Conservation (phyloP, 1,140 invertebrate species). For the Aleiodes sp. region DNA sequence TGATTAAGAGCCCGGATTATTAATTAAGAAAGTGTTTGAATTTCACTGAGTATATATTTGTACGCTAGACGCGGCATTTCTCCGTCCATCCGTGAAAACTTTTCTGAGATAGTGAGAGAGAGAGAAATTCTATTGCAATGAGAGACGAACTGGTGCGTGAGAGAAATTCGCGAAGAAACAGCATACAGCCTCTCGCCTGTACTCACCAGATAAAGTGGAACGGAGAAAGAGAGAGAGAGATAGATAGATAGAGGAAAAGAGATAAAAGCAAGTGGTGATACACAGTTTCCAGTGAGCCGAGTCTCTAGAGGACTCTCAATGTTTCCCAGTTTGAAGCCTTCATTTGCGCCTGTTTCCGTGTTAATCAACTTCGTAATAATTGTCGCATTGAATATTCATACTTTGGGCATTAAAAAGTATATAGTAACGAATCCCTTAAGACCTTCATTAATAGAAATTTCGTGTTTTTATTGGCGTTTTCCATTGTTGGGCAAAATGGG, state of each 20-base stretch:
- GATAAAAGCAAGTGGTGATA: neutral
- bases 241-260: neutral
- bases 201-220: neutral
- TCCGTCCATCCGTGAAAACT: neutral
- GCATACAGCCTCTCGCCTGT: no score
- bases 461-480: no score
- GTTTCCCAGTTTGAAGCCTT: constrained; percentile 5
- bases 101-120: neutral
- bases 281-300: neutral
- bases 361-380: constrained; percentile 31
- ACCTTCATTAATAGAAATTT: neutral
- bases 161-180: constrained; percentile 14
- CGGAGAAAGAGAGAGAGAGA: neutral
- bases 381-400: constrained; percentile 32
- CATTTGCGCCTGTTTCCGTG: constrained; percentile 29
- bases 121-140: neutral
- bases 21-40: constrained; percentile 29
- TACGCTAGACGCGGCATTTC: neutral
- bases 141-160: constrained; percentile 17
- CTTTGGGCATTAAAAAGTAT: constrained; percentile 14
- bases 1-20: constrained; percentile 20
- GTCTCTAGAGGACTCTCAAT: constrained; percentile 11
- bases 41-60: constrained; percentile 8
- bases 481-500: no score
- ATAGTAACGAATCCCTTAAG: neutral